Evolutionary conservation across 30 jellyfish, hydroid and myxozoan genomes (phyloP).

Genomic region (Haliclystus octoradiatus): DNA sequence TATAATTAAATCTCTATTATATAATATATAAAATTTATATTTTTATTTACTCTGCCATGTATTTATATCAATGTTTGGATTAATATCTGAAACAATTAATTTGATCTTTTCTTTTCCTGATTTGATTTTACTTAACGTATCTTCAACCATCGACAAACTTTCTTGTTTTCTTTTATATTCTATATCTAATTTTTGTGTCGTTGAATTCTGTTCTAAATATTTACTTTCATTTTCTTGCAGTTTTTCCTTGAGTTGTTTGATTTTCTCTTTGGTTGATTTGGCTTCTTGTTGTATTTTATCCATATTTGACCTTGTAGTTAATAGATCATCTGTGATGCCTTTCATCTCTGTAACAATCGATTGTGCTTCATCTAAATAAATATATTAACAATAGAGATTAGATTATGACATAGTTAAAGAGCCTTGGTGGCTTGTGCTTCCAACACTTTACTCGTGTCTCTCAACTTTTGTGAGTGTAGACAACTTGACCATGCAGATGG

Average conservation of each 20-base stretch:
- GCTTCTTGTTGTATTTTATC: not conserved
- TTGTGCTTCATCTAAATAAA: not conserved
- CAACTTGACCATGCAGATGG: too few relatives aligned
- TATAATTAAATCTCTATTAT: too few relatives aligned
- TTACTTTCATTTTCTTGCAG: not conserved
- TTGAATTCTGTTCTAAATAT: not conserved
- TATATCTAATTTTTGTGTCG: not conserved
- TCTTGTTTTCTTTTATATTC: constrained; percentile 27
- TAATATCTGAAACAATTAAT: constrained; percentile 12
- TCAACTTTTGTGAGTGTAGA: too few relatives aligned
- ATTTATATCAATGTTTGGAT: constrained; percentile 5
- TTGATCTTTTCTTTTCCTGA: constrained; percentile 42
- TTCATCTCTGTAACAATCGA: not conserved
- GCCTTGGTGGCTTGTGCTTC: too few relatives aligned
- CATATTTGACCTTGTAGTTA: not conserved
- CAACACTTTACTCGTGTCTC: too few relatives aligned
- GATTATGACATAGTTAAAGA: too few relatives aligned
- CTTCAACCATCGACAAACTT: constrained; percentile 31
- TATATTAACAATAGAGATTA: too few relatives aligned
- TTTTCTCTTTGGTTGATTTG: not conserved
- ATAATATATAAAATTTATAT: too few relatives aligned
- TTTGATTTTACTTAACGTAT: constrained; percentile 26
- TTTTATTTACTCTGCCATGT: too few relatives aligned
- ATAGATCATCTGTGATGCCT: not conserved
- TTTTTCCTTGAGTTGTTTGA: not conserved